These are phyloP conservation scores for Campaea margaritaria DNA, from an alignment of 2,888 invertebrate species.

Conservation along the genomic window DNA sequence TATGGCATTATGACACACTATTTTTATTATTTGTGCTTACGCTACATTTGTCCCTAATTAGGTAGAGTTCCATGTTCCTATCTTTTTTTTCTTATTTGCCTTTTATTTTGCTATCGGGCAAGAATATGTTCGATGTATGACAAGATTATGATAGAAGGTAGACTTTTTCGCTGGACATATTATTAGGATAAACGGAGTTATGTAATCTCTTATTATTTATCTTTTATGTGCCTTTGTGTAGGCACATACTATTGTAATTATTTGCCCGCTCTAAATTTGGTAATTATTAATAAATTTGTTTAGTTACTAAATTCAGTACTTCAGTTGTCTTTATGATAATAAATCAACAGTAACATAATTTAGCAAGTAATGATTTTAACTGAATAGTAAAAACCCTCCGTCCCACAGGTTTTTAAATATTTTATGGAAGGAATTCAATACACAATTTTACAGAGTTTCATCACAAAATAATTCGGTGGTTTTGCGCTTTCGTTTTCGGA, in stretches of 20 bases:
- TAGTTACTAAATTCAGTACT: too few relatives aligned
- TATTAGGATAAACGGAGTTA: slow-evolving; percentile 3
- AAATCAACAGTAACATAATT: too few relatives aligned
- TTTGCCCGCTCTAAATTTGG: too few relatives aligned
- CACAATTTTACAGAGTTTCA: too few relatives aligned
- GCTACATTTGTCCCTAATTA: slow-evolving; percentile 7
- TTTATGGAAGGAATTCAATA: too few relatives aligned
- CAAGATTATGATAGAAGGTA: background rate
- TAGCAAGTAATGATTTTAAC: too few relatives aligned
- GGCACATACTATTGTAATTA: background rate
- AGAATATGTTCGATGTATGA: slow-evolving; percentile 12
- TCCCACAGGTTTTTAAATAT: too few relatives aligned
- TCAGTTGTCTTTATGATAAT: too few relatives aligned
- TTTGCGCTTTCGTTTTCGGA: background rate
- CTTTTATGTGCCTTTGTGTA: background rate
- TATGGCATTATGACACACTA: too few relatives aligned
- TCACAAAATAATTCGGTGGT: too few relatives aligned
- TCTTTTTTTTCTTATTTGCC: slow-evolving; percentile 52
- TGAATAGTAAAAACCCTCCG: too few relatives aligned
- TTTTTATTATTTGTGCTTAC: background rate
- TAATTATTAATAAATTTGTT: too few relatives aligned
- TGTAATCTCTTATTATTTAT: slow-evolving; percentile 1
- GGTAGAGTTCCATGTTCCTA: slow-evolving; percentile 34
- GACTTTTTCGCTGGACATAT: background rate
- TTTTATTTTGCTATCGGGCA: background rate